Conservation (phyloP, 2,797 vertebrate species). For the Ceryle rudis region DNA sequence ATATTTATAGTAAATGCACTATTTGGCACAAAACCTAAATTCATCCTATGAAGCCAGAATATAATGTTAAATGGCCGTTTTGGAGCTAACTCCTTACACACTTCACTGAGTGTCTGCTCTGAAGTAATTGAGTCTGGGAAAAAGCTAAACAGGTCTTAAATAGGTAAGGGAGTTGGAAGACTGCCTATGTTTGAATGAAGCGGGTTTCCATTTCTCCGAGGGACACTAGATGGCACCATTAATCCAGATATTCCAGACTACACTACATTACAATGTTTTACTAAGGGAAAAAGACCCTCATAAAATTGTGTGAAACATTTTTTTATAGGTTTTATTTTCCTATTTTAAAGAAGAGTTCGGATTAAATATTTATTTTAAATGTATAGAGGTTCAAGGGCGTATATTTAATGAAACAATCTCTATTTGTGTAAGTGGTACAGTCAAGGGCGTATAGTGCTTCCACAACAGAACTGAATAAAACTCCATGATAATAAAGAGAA, state of each 20-base stretch:
- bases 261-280: neutral
- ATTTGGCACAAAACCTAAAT: neutral
- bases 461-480: neutral
- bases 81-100: neutral
- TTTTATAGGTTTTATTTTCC: neutral
- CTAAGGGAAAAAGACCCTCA: neutral
- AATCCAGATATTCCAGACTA: conserved; percentile 31
- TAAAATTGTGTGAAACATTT: neutral
- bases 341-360: neutral
- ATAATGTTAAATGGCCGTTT: neutral
- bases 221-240: conserved; percentile 77
- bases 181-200: neutral
- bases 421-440: neutral
- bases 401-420: neutral
- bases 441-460: neutral
- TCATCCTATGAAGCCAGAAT: neutral
- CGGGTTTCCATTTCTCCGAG: neutral
- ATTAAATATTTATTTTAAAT: neutral
- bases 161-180: neutral
- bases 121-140: neutral
- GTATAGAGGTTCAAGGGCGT: neutral
- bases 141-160: neutral
- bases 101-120: neutral
- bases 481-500: neutral
- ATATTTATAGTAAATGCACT: neutral